Evolutionary conservation across 2,113 vertebrate genomes (phyloP).

Genomic region (Plecturocebus donacophilus): DNA sequence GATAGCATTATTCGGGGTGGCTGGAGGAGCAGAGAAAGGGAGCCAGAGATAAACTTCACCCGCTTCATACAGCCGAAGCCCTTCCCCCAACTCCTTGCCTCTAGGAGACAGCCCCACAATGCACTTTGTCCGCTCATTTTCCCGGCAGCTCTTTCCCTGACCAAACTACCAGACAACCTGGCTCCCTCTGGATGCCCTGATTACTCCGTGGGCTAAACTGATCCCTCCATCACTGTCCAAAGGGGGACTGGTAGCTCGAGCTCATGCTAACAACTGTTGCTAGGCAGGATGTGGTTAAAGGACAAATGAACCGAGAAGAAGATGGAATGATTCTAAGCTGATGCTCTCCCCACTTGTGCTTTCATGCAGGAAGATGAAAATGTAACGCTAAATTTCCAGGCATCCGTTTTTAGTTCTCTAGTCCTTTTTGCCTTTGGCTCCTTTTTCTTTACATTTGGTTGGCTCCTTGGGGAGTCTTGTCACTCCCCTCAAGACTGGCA

Average conservation of each 20-base stretch:
- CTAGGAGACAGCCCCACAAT: background rate
- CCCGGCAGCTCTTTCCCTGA: background rate
- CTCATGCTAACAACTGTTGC: constrained; percentile 42
- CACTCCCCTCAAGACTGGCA: constrained; percentile 50
- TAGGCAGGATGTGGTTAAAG: constrained; percentile 56
- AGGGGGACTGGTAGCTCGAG: background rate
- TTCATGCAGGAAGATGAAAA: constrained; percentile 33
- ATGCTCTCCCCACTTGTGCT: background rate
- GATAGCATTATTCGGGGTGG: constrained; percentile 28
- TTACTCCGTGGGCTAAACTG: background rate
- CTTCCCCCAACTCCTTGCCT: background rate
- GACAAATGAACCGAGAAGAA: constrained; percentile 36
- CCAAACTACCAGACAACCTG: background rate
- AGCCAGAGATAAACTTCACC: background rate
- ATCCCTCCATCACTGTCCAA: background rate
- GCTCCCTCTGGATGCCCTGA: background rate
- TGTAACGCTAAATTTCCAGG: constrained; percentile 42
- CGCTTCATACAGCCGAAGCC: background rate
- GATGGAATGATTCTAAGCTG: constrained; percentile 3
- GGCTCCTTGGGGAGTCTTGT: constrained; percentile 71
- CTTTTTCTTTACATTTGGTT: constrained; percentile 70
- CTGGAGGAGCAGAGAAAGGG: background rate
- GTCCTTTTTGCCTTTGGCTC: constrained; percentile 54
- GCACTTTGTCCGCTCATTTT: background rate
- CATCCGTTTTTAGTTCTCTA: constrained; percentile 24